Percentiles rank a stretch among this genome's conserved stretches.
These are phyloP conservation scores for Ceyx melanurus DNA, from an alignment of 2,113 vertebrate genomes.

Conservation along the genomic window DNA sequence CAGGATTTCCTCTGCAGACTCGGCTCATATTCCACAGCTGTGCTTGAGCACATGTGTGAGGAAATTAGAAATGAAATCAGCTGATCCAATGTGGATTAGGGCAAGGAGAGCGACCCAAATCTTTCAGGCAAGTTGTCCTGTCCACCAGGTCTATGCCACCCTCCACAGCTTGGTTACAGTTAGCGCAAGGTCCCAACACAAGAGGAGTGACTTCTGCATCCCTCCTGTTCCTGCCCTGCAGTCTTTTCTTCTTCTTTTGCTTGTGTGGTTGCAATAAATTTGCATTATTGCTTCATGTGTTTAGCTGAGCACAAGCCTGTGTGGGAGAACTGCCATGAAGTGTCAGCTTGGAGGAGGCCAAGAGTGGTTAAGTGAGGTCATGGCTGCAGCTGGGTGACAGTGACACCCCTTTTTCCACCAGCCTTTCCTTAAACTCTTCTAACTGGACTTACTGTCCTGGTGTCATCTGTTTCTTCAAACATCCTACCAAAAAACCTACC, in stretches of 20 bases:
- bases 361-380: not conserved
- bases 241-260: not conserved
- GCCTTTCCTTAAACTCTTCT: not conserved
- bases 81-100: constrained; percentile 59
- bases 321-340: not conserved
- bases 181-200: not conserved
- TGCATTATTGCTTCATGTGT: not conserved
- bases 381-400: not conserved
- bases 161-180: rapidly evolving
- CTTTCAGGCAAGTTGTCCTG: not conserved
- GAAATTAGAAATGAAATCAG: constrained; percentile 73
- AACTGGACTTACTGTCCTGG: not conserved
- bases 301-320: not conserved
- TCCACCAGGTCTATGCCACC: not conserved
- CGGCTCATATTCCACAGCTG: constrained; percentile 75
- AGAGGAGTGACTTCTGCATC: not conserved
- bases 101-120: not conserved
- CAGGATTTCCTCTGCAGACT: constrained; percentile 74
- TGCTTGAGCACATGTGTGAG: constrained; percentile 61
- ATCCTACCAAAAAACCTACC: not conserved
- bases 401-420: not conserved
- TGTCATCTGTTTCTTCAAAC: rapidly evolving
- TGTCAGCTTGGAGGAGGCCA: not conserved
- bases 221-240: not conserved
- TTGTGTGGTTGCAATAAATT: not conserved